Conservation (phyloP, 2,888 invertebrate species). For the Anarsia innoxiella region DNA sequence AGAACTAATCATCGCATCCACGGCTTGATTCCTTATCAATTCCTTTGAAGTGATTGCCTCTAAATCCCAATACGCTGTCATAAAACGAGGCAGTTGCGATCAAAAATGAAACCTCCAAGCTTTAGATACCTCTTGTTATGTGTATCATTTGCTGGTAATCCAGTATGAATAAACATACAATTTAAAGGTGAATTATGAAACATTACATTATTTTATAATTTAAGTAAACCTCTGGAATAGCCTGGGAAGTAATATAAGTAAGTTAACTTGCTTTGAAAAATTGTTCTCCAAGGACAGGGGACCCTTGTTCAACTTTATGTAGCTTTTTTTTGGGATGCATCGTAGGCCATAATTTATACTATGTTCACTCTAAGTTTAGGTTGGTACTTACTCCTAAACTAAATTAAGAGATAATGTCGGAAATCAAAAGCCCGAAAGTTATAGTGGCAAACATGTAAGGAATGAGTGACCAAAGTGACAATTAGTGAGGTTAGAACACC, state of each 20-base stretch:
- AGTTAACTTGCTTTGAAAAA: slow-evolving; percentile 57
- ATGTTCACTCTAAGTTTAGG: no score
- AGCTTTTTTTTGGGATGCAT: slow-evolving; percentile 32
- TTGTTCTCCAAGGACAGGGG: slow-evolving; percentile 52
- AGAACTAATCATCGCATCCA: slow-evolving; percentile 59
- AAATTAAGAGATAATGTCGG: no score
- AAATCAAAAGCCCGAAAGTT: no score
- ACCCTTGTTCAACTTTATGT: slow-evolving; percentile 42
- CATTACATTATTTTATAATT: no score
- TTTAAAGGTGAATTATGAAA: no score
- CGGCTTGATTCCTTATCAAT: slow-evolving; percentile 53
- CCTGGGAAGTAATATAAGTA: slow-evolving; percentile 21
- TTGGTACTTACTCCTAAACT: no score
- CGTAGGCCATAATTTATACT: not conserved
- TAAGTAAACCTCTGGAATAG: slow-evolving; percentile 51
- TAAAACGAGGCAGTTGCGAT: slow-evolving; percentile 22
- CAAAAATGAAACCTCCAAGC: not conserved
- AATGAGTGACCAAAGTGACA: no score
- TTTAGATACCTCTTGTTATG: not conserved
- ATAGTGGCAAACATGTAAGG: no score
- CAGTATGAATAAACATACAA: no score
- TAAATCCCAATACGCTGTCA: slow-evolving; percentile 36
- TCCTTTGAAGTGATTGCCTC: slow-evolving; percentile 38
- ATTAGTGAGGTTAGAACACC: no score
- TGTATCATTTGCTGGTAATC: no score